phyloP scores from a whole-genome alignment of 2,888 invertebrate genomes.

The Apotomis betuletana region DNA sequence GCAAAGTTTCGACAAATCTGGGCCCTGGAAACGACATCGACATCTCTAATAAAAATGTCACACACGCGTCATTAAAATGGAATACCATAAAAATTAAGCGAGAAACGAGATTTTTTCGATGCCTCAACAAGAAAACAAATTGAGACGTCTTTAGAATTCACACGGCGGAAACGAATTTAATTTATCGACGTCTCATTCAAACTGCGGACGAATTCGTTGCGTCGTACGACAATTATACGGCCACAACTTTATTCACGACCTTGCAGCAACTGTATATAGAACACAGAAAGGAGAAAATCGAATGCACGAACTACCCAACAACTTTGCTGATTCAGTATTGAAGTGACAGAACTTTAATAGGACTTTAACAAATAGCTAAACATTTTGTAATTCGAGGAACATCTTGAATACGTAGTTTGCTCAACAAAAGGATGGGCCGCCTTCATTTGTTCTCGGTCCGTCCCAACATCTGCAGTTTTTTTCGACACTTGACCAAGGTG shows the following conservation, averaged over 20 bases:
- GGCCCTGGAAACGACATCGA: no score
- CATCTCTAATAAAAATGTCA: background rate
- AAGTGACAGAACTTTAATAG: constrained; percentile 80
- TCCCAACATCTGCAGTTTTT: constrained; percentile 80
- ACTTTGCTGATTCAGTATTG: constrained; percentile 61
- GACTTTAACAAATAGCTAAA: constrained; percentile 83
- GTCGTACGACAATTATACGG: constrained; percentile 74
- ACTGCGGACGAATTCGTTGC: constrained; percentile 70
- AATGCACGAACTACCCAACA: constrained; percentile 34
- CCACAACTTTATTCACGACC: constrained; percentile 49
- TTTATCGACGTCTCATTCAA: constrained; percentile 80
- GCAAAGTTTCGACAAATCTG: no score
- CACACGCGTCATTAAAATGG: constrained; percentile 64
- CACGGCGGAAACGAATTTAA: constrained; percentile 81
- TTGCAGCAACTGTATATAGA: constrained; percentile 44
- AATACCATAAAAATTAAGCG: constrained; percentile 60
- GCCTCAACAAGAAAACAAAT: constrained; percentile 74
- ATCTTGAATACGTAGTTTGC: constrained; percentile 76
- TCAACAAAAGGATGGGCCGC: constrained; percentile 72
- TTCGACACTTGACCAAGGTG: constrained; percentile 66
- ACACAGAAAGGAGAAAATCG: constrained; percentile 50
- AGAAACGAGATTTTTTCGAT: constrained; percentile 51
- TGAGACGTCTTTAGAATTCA: constrained; percentile 78
- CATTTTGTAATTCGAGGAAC: constrained; percentile 81
- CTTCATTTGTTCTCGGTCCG: constrained; percentile 67